A percentile compares a stretch with the other conserved stretches of the same genome.
Conservation (phyloP, 2,888 invertebrate species). For the Trichacis sp. region DNA sequence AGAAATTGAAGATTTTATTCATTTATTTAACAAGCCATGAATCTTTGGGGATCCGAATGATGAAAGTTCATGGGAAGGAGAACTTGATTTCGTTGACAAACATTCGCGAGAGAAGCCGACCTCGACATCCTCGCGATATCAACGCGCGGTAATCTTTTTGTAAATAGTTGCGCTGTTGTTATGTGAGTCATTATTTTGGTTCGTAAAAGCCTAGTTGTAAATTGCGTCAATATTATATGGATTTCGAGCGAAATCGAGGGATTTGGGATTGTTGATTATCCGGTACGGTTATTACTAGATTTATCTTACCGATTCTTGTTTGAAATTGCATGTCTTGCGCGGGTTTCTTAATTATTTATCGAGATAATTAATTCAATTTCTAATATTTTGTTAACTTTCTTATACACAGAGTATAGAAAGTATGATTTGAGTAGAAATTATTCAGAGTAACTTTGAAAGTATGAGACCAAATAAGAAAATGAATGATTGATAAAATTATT, state of each 20-base stretch:
- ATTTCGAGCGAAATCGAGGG: neutral
- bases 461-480: too few species aligned
- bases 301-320: neutral
- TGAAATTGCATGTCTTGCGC: neutral
- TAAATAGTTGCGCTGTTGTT: neutral
- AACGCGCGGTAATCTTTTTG: neutral
- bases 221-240: neutral
- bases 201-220: neutral
- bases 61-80: neutral
- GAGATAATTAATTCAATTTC: too few species aligned
- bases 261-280: neutral
- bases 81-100: neutral
- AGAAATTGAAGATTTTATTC: neutral
- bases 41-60: too few species aligned
- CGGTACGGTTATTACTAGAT: neutral
- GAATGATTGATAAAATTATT: too few species aligned
- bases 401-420: too few species aligned
- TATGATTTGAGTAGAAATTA: too few species aligned
- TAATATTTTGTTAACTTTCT: too few species aligned
- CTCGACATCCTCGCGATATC: neutral
- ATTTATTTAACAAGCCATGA: neutral
- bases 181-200: neutral
- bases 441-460: too few species aligned
- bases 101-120: neutral
- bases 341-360: too few species aligned